Evolutionary conservation across 2,113 vertebrate genomes (phyloP).

Genomic region (Empidonax traillii): DNA sequence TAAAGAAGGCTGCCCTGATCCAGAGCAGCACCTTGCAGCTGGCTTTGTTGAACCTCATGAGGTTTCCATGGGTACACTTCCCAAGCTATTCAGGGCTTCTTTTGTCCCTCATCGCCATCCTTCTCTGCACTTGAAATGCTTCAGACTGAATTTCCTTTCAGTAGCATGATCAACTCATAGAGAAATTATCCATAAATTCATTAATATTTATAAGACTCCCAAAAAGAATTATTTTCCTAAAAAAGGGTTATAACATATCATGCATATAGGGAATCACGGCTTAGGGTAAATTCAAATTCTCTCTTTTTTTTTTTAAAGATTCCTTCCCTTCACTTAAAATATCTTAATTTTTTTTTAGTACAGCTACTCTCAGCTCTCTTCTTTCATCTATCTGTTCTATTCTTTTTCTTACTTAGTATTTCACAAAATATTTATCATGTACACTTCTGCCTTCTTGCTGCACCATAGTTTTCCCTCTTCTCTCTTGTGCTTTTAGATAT

Average conservation of each 20-base stretch:
- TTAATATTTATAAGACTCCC: not conserved
- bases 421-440: not conserved
- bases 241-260: not conserved
- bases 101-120: not conserved
- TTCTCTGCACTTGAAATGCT: not conserved
- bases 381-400: not conserved
- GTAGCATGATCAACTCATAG: not conserved
- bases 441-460: not conserved
- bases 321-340: not conserved
- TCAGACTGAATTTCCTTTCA: not conserved
- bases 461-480: not conserved
- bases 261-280: not conserved
- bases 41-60: not conserved
- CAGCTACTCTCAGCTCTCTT: not conserved
- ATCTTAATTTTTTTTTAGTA: not conserved
- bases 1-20: not conserved
- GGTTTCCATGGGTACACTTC: not conserved
- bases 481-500: not conserved
- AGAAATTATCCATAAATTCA: not conserved
- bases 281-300: not conserved
- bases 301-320: not conserved
- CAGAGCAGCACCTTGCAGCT: not conserved
- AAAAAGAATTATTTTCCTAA: not conserved
- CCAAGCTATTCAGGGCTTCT: not conserved
- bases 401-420: not conserved